Evolutionary conservation across 2,888 invertebrate genomes (phyloP).

Genomic region (Acleris laterana): DNA sequence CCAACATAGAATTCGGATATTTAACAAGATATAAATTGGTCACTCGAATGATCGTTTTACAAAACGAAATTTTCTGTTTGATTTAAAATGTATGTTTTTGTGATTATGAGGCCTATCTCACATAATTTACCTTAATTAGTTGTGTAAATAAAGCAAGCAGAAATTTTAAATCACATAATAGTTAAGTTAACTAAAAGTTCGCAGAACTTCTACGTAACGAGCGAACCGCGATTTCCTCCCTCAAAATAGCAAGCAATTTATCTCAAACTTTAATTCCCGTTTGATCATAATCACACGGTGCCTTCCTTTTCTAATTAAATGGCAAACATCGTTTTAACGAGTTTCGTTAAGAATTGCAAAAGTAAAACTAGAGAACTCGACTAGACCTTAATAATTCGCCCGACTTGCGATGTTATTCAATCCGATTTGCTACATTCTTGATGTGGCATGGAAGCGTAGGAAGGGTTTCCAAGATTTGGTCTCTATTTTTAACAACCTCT

Average conservation of each 20-base stretch:
- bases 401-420: neutral
- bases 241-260: conserved; percentile 13
- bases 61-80: too few species aligned
- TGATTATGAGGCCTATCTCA: too few species aligned
- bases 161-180: neutral
- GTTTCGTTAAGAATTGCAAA: conserved; percentile 9
- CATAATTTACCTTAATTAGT: too few species aligned
- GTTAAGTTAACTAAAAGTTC: neutral
- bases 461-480: too few species aligned
- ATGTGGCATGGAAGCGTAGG: neutral
- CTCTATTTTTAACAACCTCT: too few species aligned
- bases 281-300: conserved; percentile 22
- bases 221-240: conserved; percentile 11
- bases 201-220: conserved; percentile 2
- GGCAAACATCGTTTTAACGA: conserved; percentile 15
- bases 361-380: neutral
- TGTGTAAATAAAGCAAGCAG: too few species aligned
- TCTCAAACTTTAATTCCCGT: conserved; percentile 9
- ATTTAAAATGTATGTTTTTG: too few species aligned
- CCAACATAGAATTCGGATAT: too few species aligned
- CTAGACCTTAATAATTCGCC: conserved; percentile 6
- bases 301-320: conserved; percentile 25
- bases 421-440: neutral
- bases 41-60: too few species aligned
- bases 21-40: too few species aligned